Evolutionary conservation across 2,113 vertebrate genomes (phyloP).

Genomic region (Camelus dromedarius): DNA sequence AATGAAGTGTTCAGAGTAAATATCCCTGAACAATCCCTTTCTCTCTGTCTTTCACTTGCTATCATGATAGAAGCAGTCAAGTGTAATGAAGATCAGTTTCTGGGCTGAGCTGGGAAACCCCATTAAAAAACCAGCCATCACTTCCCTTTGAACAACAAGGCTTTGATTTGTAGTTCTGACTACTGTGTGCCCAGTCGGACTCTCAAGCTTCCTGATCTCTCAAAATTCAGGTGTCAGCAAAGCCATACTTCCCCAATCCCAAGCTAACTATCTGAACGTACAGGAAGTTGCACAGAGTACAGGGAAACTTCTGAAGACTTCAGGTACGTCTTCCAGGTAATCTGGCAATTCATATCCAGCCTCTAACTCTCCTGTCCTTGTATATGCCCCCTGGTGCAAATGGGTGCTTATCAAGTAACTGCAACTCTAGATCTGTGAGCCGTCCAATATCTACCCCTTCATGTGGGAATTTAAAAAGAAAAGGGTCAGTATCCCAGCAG

Average conservation of each 20-base stretch:
- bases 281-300: not conserved
- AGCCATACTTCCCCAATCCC: not conserved
- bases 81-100: conserved; percentile 52
- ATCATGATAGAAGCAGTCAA: conserved; percentile 44
- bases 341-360: not conserved
- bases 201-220: conserved; percentile 7
- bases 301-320: not conserved
- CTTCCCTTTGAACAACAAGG: conserved; percentile 40
- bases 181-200: not conserved
- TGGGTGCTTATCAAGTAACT: not conserved
- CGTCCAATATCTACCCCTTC: not conserved
- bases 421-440: not conserved
- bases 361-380: not conserved
- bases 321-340: not conserved
- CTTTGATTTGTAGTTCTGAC: conserved; percentile 53
- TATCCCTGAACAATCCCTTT: not conserved
- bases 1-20: conserved; percentile 66
- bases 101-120: conserved; percentile 58
- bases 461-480: not conserved
- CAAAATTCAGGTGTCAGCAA: conserved; percentile 43
- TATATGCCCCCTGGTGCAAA: not conserved
- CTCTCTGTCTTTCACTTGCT: not conserved
- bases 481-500: not conserved
- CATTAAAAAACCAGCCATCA: conserved; percentile 65
- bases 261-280: not conserved